A percentile compares a stretch with the other conserved stretches of the same genome.
phyloP scores from a whole-genome alignment of 2,113 vertebrate genomes.

The Egretta garzetta region DNA sequence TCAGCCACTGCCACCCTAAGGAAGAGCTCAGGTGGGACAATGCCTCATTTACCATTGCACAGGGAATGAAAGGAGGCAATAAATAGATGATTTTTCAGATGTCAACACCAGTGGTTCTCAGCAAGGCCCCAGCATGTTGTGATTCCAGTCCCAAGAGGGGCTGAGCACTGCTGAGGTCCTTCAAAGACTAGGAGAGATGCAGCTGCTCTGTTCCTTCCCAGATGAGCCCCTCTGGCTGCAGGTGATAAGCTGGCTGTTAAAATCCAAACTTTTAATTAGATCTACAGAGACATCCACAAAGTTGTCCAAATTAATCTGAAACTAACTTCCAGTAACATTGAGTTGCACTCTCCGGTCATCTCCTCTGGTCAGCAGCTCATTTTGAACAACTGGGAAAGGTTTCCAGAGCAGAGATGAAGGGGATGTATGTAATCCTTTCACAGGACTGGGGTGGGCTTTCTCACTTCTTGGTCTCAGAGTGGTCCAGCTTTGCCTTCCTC shows the following conservation, averaged over 20 bases:
- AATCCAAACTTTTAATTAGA: constrained; percentile 29
- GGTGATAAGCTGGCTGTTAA: background rate
- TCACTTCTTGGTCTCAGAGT: background rate
- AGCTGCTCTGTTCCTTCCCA: background rate
- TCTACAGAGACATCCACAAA: constrained; percentile 15
- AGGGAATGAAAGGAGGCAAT: background rate
- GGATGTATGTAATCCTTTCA: background rate
- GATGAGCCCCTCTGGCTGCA: background rate
- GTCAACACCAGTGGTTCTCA: background rate
- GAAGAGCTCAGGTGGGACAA: constrained; percentile 19
- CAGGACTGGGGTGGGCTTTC: background rate
- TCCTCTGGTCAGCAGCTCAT: background rate
- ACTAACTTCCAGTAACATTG: background rate
- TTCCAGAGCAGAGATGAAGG: background rate
- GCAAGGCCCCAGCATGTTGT: background rate
- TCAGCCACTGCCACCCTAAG: constrained; percentile 16
- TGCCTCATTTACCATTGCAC: background rate
- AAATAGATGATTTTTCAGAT: background rate
- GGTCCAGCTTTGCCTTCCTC: background rate
- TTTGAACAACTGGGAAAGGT: background rate
- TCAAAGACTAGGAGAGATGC: background rate
- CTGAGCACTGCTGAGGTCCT: background rate
- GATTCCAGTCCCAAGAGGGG: background rate
- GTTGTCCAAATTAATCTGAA: background rate
- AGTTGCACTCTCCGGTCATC: background rate